phyloP scores from a whole-genome alignment of 2,113 vertebrate species.

The Cyphomyrus plagiostoma region DNA sequence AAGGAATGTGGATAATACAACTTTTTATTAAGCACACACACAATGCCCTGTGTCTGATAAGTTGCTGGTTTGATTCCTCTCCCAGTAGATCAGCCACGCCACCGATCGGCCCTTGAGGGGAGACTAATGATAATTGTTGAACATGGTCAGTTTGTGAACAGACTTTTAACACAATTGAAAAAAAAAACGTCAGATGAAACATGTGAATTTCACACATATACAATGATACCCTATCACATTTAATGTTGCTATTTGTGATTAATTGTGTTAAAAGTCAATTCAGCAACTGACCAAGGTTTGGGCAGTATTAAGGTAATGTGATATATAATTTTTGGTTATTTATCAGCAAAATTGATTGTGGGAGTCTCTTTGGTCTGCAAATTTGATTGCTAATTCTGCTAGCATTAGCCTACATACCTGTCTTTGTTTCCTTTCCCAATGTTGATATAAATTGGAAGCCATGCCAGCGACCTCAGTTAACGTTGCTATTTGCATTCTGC shows the following conservation, averaged over 20 bases:
- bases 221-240: background rate
- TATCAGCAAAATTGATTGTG: background rate
- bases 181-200: background rate
- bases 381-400: background rate
- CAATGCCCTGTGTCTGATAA: background rate
- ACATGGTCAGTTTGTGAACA: background rate
- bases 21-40: background rate
- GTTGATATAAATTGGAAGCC: background rate
- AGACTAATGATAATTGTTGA: background rate
- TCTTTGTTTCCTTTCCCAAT: background rate
- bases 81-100: background rate
- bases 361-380: background rate
- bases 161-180: background rate
- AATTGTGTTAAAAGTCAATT: background rate
- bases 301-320: background rate
- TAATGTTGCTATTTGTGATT: background rate
- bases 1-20: background rate
- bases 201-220: background rate
- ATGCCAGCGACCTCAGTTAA: background rate
- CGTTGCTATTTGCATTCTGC: background rate
- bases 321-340: background rate
- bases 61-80: background rate
- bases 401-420: background rate
- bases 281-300: background rate
- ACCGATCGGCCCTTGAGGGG: background rate